phyloP scores from a whole-genome alignment of 2,113 vertebrate species.

The Gallinago paraguaiae region DNA sequence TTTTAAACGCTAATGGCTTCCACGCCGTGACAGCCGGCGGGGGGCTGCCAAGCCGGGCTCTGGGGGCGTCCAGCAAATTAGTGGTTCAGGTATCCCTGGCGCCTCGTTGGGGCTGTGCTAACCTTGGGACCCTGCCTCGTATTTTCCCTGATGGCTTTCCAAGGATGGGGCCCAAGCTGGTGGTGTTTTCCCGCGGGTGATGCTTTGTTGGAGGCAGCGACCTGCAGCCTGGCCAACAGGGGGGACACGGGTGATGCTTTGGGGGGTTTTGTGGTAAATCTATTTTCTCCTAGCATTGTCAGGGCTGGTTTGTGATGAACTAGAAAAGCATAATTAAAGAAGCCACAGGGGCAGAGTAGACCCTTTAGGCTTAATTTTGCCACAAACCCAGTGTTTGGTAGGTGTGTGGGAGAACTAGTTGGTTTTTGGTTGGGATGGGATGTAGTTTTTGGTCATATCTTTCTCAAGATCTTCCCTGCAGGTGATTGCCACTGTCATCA shows the following conservation, averaged over 20 bases:
- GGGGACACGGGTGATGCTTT: neutral
- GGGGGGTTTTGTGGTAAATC: neutral
- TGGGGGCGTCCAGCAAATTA: constrained; percentile 69
- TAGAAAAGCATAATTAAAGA: neutral
- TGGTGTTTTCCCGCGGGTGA: neutral
- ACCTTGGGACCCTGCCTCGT: constrained; percentile 37
- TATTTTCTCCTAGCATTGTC: neutral
- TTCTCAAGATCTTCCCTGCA: neutral
- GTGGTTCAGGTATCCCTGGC: constrained; percentile 65
- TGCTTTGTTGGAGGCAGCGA: constrained; percentile 13
- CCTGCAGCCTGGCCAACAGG: neutral
- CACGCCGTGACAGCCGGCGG: constrained; percentile 65
- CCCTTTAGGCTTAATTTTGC: neutral
- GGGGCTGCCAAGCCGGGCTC: constrained; percentile 64
- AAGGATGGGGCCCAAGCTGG: constrained; percentile 23
- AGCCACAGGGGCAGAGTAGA: neutral
- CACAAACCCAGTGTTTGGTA: neutral
- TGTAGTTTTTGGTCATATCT: neutral
- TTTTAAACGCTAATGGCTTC: constrained; percentile 82
- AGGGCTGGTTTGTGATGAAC: neutral
- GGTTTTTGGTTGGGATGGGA: neutral
- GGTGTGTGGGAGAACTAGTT: neutral
- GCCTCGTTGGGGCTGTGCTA: constrained; percentile 66
- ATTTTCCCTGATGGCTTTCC: constrained; percentile 56
- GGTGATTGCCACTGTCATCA: neutral